Conservation (phyloP, 2,797 vertebrate genomes). For the Phrynocephalus vlangalii region DNA sequence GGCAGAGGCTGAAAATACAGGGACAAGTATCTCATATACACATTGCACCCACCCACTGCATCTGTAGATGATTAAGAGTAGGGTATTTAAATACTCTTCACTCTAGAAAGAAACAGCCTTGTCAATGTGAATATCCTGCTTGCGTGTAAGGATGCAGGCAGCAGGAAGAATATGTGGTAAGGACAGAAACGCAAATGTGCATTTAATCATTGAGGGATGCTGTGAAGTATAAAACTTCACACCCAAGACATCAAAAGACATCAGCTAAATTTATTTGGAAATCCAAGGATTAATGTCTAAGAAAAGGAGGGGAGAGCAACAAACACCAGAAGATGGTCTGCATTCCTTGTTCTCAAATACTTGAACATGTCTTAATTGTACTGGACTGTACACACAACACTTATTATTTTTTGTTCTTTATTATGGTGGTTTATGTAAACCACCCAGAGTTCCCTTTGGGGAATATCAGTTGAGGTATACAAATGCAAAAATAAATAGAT, state of each 20-base stretch:
- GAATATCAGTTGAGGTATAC: too few relatives aligned
- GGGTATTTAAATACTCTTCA: conserved; percentile 61
- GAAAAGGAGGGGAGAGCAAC: background rate
- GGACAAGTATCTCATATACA: conserved; percentile 36
- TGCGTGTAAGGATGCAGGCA: conserved; percentile 32
- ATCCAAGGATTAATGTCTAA: conserved; percentile 8
- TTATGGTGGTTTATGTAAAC: too few relatives aligned
- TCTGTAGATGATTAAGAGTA: conserved; percentile 45
- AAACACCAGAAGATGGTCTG: background rate
- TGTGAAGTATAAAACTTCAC: conserved; percentile 14
- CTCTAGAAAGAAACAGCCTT: conserved; percentile 66
- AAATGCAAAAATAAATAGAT: too few relatives aligned
- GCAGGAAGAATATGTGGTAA: conserved; percentile 21
- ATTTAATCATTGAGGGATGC: conserved; percentile 51
- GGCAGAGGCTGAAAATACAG: background rate
- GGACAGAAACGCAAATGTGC: conserved; percentile 40
- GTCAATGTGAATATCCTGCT: conserved; percentile 68
- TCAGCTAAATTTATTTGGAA: conserved; percentile 34
- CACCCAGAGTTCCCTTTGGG: background rate
- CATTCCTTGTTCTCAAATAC: too few relatives aligned
- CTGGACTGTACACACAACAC: background rate
- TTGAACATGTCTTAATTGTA: too few relatives aligned
- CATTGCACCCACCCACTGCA: conserved; percentile 36
- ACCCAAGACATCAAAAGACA: conserved; percentile 22
- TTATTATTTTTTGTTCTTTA: too few relatives aligned